Base-by-base conservation (phyloP, 2,888 invertebrate genomes). In the Plebejus melissa region DNA sequence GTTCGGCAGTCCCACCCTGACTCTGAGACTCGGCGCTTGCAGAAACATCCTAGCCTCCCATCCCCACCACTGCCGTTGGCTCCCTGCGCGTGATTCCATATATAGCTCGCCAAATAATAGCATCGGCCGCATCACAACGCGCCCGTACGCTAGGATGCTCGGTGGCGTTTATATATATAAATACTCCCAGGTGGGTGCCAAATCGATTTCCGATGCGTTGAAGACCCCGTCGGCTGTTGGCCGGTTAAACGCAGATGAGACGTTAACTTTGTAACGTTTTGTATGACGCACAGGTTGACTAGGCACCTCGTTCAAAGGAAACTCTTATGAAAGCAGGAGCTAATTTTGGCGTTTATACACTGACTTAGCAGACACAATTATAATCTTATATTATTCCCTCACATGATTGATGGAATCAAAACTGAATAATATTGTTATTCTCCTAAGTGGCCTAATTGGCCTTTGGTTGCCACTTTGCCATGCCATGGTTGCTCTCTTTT, bases 1-100 rank as follows among this genome's bases (percentile, higher is more conserved):
- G 89, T 84, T 89, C 90, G 90, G 89, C 88, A 91, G 92, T 92
- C 91, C 90, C 90, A 90, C 91, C 92, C 92, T 90, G 91, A 92
- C 93, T 93, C 91, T 88, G 90, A 90, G 86, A 79, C 84, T 80
- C 83, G 82, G 86, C 82, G 83, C 86, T 86, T 84, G 80, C 86
- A 82, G 83, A 80, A 79, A 81, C 82, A 81, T 87, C 88, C 89
- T 86, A 86, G 84, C 84, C 85, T 84, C 82, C 83, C 83, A 82
- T 82, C 78, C 80, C 79, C 80, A 78, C 81, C 81, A 78, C 80
- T 76, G 79, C 78, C 82, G 77, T 78, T 76, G 78, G 76, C 74
- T 74, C 77, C 80, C 79, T 79, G 81, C 83, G 80, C 80, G 80
- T 88, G 88, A 90, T 90, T 89, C 93, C 93, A 91, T 92, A 91